These are phyloP conservation scores for Sterna hirundo DNA, from an alignment of 2,113 vertebrate genomes.

Conservation along the genomic window DNA sequence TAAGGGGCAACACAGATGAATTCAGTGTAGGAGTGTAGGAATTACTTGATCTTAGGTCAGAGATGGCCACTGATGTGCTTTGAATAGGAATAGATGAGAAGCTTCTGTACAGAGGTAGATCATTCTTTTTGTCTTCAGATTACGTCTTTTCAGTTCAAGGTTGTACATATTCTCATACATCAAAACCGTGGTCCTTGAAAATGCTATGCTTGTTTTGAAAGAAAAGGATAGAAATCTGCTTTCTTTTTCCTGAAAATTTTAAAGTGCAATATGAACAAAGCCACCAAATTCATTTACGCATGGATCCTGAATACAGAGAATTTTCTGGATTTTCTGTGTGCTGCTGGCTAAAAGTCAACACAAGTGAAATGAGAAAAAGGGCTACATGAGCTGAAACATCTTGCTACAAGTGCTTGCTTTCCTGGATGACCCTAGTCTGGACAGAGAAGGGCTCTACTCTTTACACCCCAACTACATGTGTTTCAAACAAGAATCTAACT, in stretches of 20 bases:
- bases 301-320: background rate
- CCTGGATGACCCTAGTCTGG: background rate
- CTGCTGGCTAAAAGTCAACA: background rate
- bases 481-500: background rate
- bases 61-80: background rate
- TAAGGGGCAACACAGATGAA: background rate
- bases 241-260: background rate
- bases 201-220: background rate
- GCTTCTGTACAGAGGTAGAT: background rate
- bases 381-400: background rate
- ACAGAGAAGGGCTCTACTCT: background rate
- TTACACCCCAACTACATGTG: background rate
- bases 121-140: background rate
- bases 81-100: background rate
- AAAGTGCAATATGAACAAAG: background rate
- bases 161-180: rapidly evolving
- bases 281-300: background rate
- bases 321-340: background rate
- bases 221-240: background rate
- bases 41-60: background rate
- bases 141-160: background rate
- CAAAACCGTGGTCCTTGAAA: background rate
- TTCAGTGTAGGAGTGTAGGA: background rate
- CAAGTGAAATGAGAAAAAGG: background rate
- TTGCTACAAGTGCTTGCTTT: background rate